Conservation (phyloP, 2,113 vertebrate genomes). For the Zootoca vivipara region DNA sequence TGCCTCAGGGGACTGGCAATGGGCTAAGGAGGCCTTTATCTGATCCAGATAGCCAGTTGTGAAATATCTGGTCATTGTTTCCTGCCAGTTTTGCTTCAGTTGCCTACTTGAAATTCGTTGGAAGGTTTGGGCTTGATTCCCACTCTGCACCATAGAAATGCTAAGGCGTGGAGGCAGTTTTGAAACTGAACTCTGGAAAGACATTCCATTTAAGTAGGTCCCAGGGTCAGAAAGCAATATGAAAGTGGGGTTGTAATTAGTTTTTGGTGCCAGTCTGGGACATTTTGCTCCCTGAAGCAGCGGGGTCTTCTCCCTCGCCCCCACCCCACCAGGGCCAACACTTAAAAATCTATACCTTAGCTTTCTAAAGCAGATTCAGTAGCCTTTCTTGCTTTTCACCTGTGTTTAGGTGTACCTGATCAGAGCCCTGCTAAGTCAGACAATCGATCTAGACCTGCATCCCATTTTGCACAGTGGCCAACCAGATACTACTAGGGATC, state of each 20-base stretch:
- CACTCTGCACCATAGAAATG: too few species aligned
- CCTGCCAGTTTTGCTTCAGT: background rate
- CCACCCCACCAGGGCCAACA: background rate
- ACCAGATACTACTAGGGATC: too few species aligned
- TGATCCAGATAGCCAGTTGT: background rate
- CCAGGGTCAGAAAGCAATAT: background rate
- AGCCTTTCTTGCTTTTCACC: too few species aligned
- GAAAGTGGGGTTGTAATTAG: background rate
- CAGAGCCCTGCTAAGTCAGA: too few species aligned
- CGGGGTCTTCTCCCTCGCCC: background rate
- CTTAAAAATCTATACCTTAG: too few species aligned
- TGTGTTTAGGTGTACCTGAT: too few species aligned
- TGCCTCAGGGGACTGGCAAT: background rate
- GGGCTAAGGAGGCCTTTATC: background rate
- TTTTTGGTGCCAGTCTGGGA: background rate
- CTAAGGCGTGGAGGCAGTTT: background rate
- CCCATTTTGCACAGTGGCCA: too few species aligned
- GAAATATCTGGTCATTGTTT: background rate
- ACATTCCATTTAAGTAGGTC: background rate
- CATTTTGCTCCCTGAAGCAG: background rate
- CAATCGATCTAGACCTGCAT: too few species aligned
- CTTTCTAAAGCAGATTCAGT: too few species aligned
- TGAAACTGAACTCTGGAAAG: background rate
- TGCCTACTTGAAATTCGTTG: background rate
- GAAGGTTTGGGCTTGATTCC: background rate